Base-by-base conservation (phyloP, 2,113 vertebrate genomes). In the Carassius auratus region DNA sequence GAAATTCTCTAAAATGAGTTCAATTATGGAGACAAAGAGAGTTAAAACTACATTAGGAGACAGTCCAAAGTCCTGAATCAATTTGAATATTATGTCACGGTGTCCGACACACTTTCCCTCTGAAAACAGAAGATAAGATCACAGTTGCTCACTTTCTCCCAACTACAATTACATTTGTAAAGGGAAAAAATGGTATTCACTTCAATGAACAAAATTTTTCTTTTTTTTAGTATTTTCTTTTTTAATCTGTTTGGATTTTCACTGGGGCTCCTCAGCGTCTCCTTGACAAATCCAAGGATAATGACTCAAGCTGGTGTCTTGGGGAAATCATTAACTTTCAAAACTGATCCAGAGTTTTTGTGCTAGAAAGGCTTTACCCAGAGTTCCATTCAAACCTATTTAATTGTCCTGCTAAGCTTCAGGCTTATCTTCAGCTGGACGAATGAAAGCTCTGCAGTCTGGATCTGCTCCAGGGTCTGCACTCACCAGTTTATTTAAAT, bases 21-120 rank as follows among this genome's bases (percentile, higher is more conserved):
- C 77, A 83, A 85, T 88, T 79, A 74, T 76, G 33, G 48, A 85
- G 79, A 85, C 86, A 45, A 88, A 90, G 71, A 48, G 36, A 87
- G 83, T 69, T 69, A 64, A 81, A 81, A 66, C 86, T 87, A 84
- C 78, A 84, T 87, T 87, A 85, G 59, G 66, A 81, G 33, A 80
- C 50, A 42, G 69, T 84, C 75, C 76, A 84, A 84, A 85, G 59
- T 50, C 62, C 9, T 66, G 76, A 75, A 85, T 80, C 88, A 73
- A 85, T 82, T 83, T 83, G 69, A 50, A 81, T 15, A 42, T 85
- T 30, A 77, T 64, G 69, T 30, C 48, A 73, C 21, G 3, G 21
- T 71, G 23, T 85, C 26, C 19, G 45, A 84, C 76, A 45, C 68
- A 90, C 36, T 42, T 52, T 86, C 30, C 50, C 57, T 48, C 26